Base-by-base conservation (phyloP, 2,888 invertebrate species). In the Arge pagana region DNA sequence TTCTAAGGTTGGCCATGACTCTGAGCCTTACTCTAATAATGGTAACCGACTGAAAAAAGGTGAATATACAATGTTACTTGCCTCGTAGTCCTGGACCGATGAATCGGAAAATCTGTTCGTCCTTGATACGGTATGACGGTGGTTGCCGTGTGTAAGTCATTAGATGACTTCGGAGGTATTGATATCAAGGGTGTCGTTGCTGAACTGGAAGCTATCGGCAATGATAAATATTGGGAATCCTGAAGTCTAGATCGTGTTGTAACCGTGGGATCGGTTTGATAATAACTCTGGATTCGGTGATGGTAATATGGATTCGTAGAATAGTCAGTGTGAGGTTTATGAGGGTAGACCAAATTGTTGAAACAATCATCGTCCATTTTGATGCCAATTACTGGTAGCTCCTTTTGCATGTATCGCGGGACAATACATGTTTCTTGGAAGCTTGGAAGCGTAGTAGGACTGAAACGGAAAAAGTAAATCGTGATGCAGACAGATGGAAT, bases 351-450 rank as follows among this genome's bases (percentile, higher is more conserved):
- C 30, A 68, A 59, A 37, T 68, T 83, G 69, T 88, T 87, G 73
- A 87, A 90, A 71, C 89, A 89, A 66, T 90, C 91, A 69, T 91
- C 91, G 73, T 91, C 91, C 90, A 91, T 90, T 78, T 91, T 91
- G 66, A 89, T 85, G 23, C 86, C 86, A 64, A 85, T 81, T 64
- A 83, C 82, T 33, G 81, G 79, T 72, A 85, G 81, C 74, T 83
- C 85, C 72, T 82, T 83, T 65, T 81, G 83, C 54, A 84, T 83
- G 67, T 71, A 77, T 70, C 88, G 88, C 57, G 88, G 86, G 41
- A 89, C 84, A 53, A 89, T 89, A 77, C 91, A 91, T 21, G 90
- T 93, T 79, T 93, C 93, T 80, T 93, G 90, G 79, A 92, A 92
- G 79, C 91, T 91, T 58, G 92, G 92, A 68, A 92, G 78, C 39